phyloP scores from a whole-genome alignment of 2,888 invertebrate species.

The Habrosyne pyritoides region DNA sequence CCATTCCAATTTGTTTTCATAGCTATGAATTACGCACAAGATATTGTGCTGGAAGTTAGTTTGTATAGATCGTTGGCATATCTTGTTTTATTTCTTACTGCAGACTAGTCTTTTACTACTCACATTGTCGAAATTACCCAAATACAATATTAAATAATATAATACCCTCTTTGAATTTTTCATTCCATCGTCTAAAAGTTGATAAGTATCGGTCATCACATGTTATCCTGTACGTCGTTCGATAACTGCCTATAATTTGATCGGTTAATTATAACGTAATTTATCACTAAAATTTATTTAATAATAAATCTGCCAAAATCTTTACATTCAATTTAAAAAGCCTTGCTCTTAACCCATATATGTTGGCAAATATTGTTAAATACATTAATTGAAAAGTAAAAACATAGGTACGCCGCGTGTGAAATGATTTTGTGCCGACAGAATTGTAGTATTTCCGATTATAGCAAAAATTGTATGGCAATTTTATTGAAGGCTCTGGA shows the following conservation, averaged over 20 bases:
- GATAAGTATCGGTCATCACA: background rate
- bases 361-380: constrained; percentile 57
- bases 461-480: no score
- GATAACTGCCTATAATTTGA: background rate
- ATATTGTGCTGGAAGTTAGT: background rate
- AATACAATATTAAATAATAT: no score
- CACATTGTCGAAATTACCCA: background rate
- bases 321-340: constrained; percentile 23
- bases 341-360: constrained; percentile 52
- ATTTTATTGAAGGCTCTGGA: no score
- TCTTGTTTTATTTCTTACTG: background rate
- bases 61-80: background rate
- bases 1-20: background rate
- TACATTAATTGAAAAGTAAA: constrained; percentile 9
- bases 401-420: constrained; percentile 31
- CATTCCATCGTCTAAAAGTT: no score
- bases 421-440: background rate
- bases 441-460: background rate
- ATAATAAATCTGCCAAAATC: background rate
- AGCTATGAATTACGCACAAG: no score
- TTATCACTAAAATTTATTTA: no score
- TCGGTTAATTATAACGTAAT: no score
- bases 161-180: no score
- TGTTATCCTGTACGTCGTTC: background rate
- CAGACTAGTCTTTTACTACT: background rate